Base-by-base conservation (phyloP, 2,888 invertebrate species). In the Pristionchus maxplancki region DNA sequence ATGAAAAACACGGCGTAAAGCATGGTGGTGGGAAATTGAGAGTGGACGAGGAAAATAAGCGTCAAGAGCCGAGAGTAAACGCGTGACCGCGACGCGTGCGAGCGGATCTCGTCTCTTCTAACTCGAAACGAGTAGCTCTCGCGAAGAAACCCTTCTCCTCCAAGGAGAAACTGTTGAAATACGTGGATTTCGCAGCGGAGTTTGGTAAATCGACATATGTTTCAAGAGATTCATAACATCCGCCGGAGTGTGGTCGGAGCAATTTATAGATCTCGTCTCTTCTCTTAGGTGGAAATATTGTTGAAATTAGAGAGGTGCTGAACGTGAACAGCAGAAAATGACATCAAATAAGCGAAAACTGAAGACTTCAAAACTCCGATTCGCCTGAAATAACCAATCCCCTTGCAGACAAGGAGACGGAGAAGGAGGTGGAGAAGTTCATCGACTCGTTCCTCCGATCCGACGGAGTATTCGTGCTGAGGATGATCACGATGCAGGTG, bases 381-480 rank as follows among this genome's bases (percentile, higher is more conserved):
- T 6, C 13, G 44, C 8, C 44, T 48, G 44, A 48, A 53, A 53
- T 11, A 17, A 53, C 3, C 20, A 53, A 53, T 53, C 6, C 37
- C 20, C 13, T 81, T 78, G 37, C 62, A 88, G 88, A 81, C 50
- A 53, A 62, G 88, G 93, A 89, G 37, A 88, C 89, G 1, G 90
- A 91, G 24, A 91, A 93, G 20, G 90, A 92, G 34, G 94, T 94
- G 17, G 89, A 89, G 4, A 89, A 91, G 4, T 94, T 94, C 89
- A 92, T 94, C 28, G 87, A 90, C 62, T 89, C 89, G 64, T 94
- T 94, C 89, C 91, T 94, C 84, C 92, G 93, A 53, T 91, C 90
- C 37, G 94, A 94, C 88, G 94, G 94, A 44, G 91, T 94, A 1
- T 95, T 94, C 86, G 94, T 94, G 8, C 91, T 94, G 53, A 90